A percentile compares a stretch with the other conserved stretches of the same genome.
Conservation (phyloP, 1,140 invertebrate species). For the Bathynomus jamesi region DNA sequence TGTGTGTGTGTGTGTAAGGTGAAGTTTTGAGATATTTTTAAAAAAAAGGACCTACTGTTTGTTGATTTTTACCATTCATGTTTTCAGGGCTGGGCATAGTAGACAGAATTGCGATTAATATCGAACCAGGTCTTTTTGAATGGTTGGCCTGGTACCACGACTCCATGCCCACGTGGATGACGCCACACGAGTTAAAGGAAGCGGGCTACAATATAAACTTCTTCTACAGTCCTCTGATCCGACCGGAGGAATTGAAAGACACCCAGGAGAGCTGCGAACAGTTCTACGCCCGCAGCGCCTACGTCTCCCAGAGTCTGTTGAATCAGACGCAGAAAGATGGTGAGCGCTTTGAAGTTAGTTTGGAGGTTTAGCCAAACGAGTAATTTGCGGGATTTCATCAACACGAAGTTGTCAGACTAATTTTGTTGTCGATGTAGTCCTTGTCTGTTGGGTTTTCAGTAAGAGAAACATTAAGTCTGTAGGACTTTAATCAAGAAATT, state of each 20-base stretch:
- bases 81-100: constrained; percentile 46
- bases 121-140: constrained; percentile 86
- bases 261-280: constrained; percentile 57
- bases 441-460: too few relatives aligned
- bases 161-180: constrained; percentile 70
- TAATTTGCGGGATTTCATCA: background rate
- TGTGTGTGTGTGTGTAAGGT: too few relatives aligned
- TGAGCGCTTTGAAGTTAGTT: constrained; percentile 44
- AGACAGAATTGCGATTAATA: constrained; percentile 51
- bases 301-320: constrained; percentile 44
- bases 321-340: constrained; percentile 33
- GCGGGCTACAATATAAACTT: constrained; percentile 69
- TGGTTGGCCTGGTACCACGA: constrained; percentile 84
- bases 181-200: constrained; percentile 57
- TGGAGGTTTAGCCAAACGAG: constrained; percentile 45
- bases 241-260: constrained; percentile 50
- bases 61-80: too few relatives aligned
- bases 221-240: constrained; percentile 58
- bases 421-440: too few relatives aligned
- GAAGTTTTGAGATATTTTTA: too few relatives aligned
- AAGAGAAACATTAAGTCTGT: too few relatives aligned
- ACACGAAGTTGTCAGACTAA: too few relatives aligned
- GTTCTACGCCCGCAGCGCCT: constrained; percentile 57
- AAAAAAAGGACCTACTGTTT: too few relatives aligned
- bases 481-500: too few relatives aligned